Percentiles rank a stretch among this genome's conserved stretches.
Conservation (phyloP, 2,113 vertebrate species). For the Pholis gunnellus region DNA sequence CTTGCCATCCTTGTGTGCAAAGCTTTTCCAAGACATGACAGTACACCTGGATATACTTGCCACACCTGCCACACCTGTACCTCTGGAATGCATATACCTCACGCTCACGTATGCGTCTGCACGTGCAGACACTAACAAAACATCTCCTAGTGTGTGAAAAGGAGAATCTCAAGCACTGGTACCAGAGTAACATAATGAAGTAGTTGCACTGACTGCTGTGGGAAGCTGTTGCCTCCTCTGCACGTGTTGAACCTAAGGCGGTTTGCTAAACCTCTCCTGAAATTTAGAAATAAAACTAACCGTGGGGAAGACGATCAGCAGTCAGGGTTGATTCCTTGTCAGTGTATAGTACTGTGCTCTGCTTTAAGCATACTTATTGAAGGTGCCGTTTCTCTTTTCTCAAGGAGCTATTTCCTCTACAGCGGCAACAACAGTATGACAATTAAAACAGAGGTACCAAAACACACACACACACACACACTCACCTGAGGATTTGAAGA, state of each 20-base stretch:
- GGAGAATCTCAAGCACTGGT: background rate
- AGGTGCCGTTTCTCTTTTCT: background rate
- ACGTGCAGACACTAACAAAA: constrained; percentile 27
- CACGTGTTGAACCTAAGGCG: background rate
- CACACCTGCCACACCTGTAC: constrained; percentile 75
- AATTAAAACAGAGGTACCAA: background rate
- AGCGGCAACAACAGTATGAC: background rate
- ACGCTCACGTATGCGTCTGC: constrained; percentile 30
- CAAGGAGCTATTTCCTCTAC: background rate
- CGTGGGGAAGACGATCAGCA: background rate
- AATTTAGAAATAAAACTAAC: background rate
- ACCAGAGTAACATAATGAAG: background rate
- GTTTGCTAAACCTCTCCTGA: background rate
- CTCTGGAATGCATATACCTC: constrained; percentile 68
- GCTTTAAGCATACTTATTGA: constrained; percentile 1
- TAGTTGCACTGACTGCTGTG: background rate
- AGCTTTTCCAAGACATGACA: constrained; percentile 60
- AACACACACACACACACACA: constrained; percentile 2
- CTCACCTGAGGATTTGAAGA: constrained; percentile 93
- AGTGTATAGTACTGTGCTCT: background rate
- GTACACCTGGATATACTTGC: constrained; percentile 65
- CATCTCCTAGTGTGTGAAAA: background rate
- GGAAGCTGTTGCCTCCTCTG: background rate
- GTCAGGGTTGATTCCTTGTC: background rate
- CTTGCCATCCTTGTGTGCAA: constrained; percentile 18